Evolutionary conservation across 2,888 invertebrate species (phyloP).

Genomic region (Ischnus inquisitorius): DNA sequence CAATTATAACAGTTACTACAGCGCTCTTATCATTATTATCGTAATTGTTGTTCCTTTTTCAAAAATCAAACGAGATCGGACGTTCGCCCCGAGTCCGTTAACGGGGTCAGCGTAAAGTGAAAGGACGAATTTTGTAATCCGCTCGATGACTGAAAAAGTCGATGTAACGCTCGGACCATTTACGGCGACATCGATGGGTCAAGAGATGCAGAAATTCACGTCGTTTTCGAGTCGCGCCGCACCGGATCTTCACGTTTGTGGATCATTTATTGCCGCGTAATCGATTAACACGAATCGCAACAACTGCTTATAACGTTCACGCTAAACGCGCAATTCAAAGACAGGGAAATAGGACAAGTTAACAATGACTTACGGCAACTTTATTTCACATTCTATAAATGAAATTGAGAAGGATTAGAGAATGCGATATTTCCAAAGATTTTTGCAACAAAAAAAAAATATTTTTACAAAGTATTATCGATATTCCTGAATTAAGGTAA

Average conservation of each 20-base stretch:
- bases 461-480: too few relatives aligned
- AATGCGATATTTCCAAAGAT: too few relatives aligned
- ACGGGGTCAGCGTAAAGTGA: slow-evolving; percentile 71
- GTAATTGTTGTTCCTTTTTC: not conserved
- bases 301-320: not conserved
- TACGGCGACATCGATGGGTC: slow-evolving; percentile 51
- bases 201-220: slow-evolving; percentile 9
- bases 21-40: slow-evolving; percentile 15
- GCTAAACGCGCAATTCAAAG: too few relatives aligned
- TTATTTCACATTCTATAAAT: too few relatives aligned
- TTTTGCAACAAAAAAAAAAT: too few relatives aligned
- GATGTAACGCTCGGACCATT: slow-evolving; percentile 55
- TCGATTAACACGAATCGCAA: slow-evolving; percentile 9
- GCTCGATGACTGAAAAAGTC: slow-evolving; percentile 47
- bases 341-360: too few relatives aligned
- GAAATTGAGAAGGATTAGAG: too few relatives aligned
- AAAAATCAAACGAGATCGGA: not conserved
- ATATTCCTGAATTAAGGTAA: too few relatives aligned
- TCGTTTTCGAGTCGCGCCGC: not conserved
- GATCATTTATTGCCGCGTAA: not conserved
- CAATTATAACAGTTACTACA: slow-evolving; percentile 62
- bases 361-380: too few relatives aligned
- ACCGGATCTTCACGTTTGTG: not conserved
- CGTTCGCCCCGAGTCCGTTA: slow-evolving; percentile 23
- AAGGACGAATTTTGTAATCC: slow-evolving; percentile 67